Conservation (phyloP, 2,113 vertebrate species). For the Sylvia atricapilla region DNA sequence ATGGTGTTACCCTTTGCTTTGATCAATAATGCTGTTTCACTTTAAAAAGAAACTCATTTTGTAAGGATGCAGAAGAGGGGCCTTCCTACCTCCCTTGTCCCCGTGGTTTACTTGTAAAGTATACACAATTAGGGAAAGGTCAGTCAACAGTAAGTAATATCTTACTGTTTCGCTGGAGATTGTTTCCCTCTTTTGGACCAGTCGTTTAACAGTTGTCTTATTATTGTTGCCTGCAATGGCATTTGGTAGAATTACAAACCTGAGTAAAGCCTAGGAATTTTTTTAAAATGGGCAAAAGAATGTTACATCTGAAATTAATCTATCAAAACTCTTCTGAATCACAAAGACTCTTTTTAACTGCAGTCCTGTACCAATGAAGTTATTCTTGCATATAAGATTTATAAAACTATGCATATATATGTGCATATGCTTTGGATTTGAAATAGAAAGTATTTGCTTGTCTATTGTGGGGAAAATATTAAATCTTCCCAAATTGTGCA, state of each 20-base stretch:
- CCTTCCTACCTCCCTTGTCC: background rate
- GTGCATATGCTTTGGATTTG: background rate
- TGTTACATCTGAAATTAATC: background rate
- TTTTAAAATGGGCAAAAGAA: background rate
- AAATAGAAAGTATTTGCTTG: background rate
- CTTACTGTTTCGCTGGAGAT: background rate
- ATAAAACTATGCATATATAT: background rate
- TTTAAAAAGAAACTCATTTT: constrained; percentile 63
- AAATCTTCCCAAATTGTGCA: background rate
- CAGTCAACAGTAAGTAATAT: constrained; percentile 34
- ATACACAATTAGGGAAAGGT: constrained; percentile 56
- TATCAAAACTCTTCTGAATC: background rate
- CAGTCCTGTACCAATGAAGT: background rate
- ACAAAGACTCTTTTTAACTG: background rate
- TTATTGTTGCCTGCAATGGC: background rate
- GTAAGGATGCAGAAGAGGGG: constrained; percentile 33
- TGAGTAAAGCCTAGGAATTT: background rate
- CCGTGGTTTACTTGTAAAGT: constrained; percentile 50
- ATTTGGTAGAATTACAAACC: background rate
- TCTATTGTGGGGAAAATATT: background rate
- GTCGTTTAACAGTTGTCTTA: background rate
- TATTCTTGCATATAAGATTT: background rate
- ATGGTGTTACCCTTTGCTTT: constrained; percentile 64
- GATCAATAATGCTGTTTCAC: constrained; percentile 73
- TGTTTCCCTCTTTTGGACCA: background rate